phyloP scores from a whole-genome alignment of 2,113 vertebrate species.

The Recurvirostra avosetta region DNA sequence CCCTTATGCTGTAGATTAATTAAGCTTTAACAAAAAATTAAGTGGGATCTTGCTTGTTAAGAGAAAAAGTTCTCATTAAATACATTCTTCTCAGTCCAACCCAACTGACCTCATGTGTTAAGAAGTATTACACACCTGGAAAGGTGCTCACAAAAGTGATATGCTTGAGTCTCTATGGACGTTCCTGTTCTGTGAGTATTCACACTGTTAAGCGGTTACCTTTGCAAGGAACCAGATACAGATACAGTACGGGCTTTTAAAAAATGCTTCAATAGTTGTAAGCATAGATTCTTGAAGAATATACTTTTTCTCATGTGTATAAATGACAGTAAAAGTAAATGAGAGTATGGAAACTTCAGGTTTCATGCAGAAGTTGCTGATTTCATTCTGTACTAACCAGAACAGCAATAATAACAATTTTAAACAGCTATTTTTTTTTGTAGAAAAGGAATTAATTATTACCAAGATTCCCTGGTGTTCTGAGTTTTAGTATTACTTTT shows the following conservation, averaged over 20 bases:
- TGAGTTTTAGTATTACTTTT: neutral
- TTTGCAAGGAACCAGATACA: neutral
- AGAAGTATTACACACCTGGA: neutral
- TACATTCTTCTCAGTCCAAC: neutral
- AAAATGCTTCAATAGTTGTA: neutral
- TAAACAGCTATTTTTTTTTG: neutral
- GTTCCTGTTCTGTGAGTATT: neutral
- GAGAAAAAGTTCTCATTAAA: neutral
- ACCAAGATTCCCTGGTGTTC: neutral
- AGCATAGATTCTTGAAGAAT: neutral
- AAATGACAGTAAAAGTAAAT: neutral
- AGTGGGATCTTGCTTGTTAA: neutral
- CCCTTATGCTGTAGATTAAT: neutral
- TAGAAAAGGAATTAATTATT: neutral
- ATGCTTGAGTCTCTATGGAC: rapidly evolving
- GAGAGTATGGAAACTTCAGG: neutral
- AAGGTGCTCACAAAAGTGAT: neutral
- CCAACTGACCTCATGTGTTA: neutral
- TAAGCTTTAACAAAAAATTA: neutral
- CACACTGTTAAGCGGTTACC: neutral
- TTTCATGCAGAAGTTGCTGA: neutral
- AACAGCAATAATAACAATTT: neutral
- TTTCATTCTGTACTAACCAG: neutral
- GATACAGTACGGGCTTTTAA: neutral
- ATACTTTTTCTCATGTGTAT: neutral